These are phyloP conservation scores for Sphaeramia orbicularis DNA, from an alignment of 2,797 vertebrate species.

Conservation along the genomic window DNA sequence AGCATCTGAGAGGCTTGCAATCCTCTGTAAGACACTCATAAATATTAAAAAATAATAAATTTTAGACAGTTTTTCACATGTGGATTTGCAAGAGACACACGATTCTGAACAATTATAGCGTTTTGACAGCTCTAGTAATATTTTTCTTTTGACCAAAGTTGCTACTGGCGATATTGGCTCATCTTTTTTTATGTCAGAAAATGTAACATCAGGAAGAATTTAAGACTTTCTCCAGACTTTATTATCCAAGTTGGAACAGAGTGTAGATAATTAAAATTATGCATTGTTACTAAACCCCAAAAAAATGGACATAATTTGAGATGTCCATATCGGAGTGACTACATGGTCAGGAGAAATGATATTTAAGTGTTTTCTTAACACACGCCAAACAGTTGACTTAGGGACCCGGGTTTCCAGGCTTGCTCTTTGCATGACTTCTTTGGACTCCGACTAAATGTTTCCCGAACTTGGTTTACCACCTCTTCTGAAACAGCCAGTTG, in stretches of 20 bases:
- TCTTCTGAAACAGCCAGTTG: too few relatives aligned
- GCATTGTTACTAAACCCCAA: too few relatives aligned
- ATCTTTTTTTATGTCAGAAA: background rate
- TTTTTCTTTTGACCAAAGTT: conserved; percentile 24
- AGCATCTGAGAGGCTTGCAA: conserved; percentile 14
- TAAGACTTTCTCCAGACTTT: background rate
- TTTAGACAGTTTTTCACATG: background rate
- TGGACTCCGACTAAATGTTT: too few relatives aligned
- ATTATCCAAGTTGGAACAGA: background rate
- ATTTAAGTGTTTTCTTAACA: too few relatives aligned
- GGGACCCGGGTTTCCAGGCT: too few relatives aligned
- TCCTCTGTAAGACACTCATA: conserved; percentile 12
- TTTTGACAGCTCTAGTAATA: background rate
- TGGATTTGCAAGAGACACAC: conserved; percentile 1
- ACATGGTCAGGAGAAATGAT: too few relatives aligned
- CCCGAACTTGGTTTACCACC: too few relatives aligned
- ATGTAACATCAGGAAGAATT: background rate
- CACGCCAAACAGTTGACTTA: too few relatives aligned
- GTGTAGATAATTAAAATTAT: too few relatives aligned
- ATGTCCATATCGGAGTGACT: too few relatives aligned
- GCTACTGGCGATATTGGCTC: background rate
- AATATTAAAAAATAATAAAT: background rate
- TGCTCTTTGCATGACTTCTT: too few relatives aligned
- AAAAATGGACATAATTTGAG: too few relatives aligned
- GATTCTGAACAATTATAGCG: background rate